Evolutionary conservation across 2,797 vertebrate species (phyloP).

Genomic region (Cuniculus paca): DNA sequence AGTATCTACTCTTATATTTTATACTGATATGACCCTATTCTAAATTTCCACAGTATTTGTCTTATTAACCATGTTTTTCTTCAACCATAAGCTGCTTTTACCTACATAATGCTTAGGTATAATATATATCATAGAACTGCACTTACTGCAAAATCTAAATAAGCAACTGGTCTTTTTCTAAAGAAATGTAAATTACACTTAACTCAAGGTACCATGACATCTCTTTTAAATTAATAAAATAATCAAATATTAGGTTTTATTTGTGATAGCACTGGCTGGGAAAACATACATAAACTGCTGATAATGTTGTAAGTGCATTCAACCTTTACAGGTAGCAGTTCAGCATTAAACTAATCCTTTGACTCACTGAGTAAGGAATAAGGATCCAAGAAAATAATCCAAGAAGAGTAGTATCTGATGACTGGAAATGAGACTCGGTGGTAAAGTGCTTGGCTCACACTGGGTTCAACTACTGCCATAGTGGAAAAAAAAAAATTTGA

Average conservation of each 20-base stretch:
- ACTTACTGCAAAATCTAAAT: neutral
- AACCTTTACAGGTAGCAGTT: constrained; percentile 45
- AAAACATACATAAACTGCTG: constrained; percentile 40
- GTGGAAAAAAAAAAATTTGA: neutral
- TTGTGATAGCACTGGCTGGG: constrained; percentile 15
- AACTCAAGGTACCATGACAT: constrained; percentile 48
- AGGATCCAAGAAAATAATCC: constrained; percentile 64
- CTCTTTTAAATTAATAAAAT: constrained; percentile 52
- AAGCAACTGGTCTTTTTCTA: neutral
- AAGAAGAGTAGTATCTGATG: neutral
- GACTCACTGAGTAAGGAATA: constrained; percentile 13
- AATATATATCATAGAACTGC: neutral
- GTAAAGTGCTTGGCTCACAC: neutral
- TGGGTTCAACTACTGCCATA: neutral
- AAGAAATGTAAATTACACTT: constrained; percentile 64
- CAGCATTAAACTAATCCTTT: constrained; percentile 10
- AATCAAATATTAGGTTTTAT: constrained; percentile 46
- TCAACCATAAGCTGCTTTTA: constrained; percentile 48
- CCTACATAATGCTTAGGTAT: neutral
- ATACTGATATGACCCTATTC: constrained; percentile 40
- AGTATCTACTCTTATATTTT: constrained; percentile 31
- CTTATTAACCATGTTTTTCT: constrained; percentile 20
- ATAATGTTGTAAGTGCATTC: constrained; percentile 42
- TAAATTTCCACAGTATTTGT: constrained; percentile 58
- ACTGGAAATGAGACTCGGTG: neutral